Base-by-base conservation (phyloP, 2,888 invertebrate species). In the Labia minor region DNA sequence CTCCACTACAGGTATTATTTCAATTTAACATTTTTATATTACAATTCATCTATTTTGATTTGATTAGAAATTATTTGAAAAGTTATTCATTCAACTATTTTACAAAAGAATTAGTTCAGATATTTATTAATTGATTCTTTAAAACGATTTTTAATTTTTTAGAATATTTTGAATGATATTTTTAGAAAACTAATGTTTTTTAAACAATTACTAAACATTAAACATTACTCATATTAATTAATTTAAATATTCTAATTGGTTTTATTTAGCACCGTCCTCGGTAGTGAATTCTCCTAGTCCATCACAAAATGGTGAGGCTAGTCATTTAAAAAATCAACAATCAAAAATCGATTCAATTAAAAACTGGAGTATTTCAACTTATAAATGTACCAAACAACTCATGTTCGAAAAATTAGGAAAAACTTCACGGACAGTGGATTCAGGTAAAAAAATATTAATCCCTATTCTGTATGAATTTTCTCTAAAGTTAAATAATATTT, bases 351-450 rank as follows among this genome's bases (percentile, higher is more conserved):
- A 97, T 77, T 87, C 90, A 68, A 82, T 98, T 70, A 93, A 91
- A 77, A 94, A 91, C 76, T 99, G 98, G 98, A 93, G 96, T 70
- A 92, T 98, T 75, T 95, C 95, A 69, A 97, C 97, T 0, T 98
- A 95, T 78, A 98, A 97, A 79, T 98, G 97, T 77, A 98, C 98
- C 4, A 91, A 93, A 74, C 98, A 99, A 78, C 84, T 96, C 69
- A 88, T 99, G 79, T 90, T 95, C 72, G 98, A 99, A 77, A 95
- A 94, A 76, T 82, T 99, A 67, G 98, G 98, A 18, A 98, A 95
- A 81, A 89, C 90, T 62, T 91, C 92, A 8, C 83, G 93, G 68
- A 94, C 93, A 62, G 89, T 93, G 65, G 93, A 94, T 76, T 88
- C 92, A 72, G 89, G 89, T 89, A 72, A 74, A 68, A 64, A 19